Base-by-base conservation (phyloP, 2,888 invertebrate species). In the Drosophila putrida region DNA sequence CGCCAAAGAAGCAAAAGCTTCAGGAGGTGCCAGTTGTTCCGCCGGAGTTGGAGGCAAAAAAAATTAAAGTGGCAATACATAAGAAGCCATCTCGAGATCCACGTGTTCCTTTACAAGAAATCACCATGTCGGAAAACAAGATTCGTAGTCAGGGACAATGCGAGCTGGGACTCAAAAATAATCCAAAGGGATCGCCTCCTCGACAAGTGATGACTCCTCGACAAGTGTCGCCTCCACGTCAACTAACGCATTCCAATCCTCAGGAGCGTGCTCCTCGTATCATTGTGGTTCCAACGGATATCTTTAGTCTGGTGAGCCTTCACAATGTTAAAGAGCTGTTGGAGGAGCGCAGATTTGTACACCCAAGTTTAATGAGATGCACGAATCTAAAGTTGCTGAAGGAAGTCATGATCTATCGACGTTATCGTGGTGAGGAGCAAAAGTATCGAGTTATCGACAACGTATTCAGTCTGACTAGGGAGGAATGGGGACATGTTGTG, bases 11-110 rank as follows among this genome's bases (percentile, higher is more conserved):
- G 4, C 33, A 11, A 33, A 49, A 49, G 2, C 33, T 49, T 11
- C 33, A 20, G 6, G 49, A 49, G 33, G 49, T 49, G 49, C 49
- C 49, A 8, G 20, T 49, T 20, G 49, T 49, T 10, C 49, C 49
- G 6, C 33, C 33, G 4, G 49, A 49, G 49, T 33, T 49, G 2
- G 6, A 15, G 11, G 6, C 20, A 0, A 49, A n/a, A n/a, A n/a
- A n/a, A n/a, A n/a, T 4, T 20, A 49, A 25, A 4, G 43, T 25
- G 43, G 25, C 11, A 0, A 43, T 35, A 4, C 44, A 8, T 4
- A n/a, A n/a, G 9, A 10, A 15, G 15, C 0, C 15, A 4, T 20
- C 13, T 47, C 15, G 3, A 13, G 15, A 33, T 6, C 6, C 6
- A 0, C 33, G 49, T 49, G 15, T 11, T 0, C 6, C n/a, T 1